Evolutionary conservation across 2,113 vertebrate species (phyloP), one percentile per base, ranked within the genome.

Genomic region (Ptyas mucosa): DNA sequence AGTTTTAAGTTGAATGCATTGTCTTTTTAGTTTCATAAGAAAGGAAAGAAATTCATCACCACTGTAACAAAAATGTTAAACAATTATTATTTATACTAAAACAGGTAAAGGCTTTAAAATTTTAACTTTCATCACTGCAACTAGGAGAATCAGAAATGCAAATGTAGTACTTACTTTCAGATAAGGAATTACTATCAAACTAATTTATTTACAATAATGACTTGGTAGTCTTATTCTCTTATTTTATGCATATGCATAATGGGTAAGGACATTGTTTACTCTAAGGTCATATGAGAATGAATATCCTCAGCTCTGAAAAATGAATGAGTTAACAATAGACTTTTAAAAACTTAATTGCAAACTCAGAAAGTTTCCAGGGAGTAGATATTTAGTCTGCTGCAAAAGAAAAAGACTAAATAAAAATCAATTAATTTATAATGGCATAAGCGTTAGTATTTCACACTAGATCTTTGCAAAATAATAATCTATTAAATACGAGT

Each of bases 21-120:
- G 98, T 54, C 98, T 98, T 93, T 96, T 98, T 95, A 99, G 89
- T 93, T 98, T 98, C 93, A 98, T 95, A 94, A 99, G 98, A 96
- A 99, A 99, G 93, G 94, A 98, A 51, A 98, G 97, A 89, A 99
- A 97, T 89, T 99, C 99, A 95, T 99, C 99, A 94, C 96, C 98
- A 96, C 98, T 99, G 96, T 55, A 97, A 96, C 94, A 96, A 96
- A 43, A 94, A 96, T 93, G 94, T 0, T 0, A 81, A 87, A 90
- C 1, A 94, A 94, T 90, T 51, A 52, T 21, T 8, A 3, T 20
- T 75, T 88, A 75, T 64, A 57, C 26, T 61, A 15, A 58, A 91
- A 55, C 29, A 91, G 85, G 8, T 51, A 64, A 10, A 64, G 15
- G 0, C 8, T 55, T 43, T 39, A 46, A 85, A 43, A 85, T 54